phyloP scores from a whole-genome alignment of 2,888 invertebrate species.

The Sarcophaga variegata region DNA sequence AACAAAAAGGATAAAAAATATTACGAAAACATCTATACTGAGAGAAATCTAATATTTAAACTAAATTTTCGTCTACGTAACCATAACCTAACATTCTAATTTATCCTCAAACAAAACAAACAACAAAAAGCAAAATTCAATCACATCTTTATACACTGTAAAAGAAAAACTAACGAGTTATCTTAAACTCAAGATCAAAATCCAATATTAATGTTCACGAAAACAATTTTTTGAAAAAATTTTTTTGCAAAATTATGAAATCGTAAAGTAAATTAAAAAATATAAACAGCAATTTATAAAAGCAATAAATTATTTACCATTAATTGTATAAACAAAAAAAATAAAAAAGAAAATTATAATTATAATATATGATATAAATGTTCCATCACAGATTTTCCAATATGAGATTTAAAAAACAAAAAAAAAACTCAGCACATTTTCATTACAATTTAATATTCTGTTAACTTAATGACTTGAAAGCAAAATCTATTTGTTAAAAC shows the following conservation, averaged over 20 bases:
- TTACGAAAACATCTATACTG: slow-evolving; percentile 13
- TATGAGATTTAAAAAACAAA: neutral
- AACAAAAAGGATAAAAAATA: slow-evolving; percentile 11
- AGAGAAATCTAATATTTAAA: slow-evolving; percentile 4
- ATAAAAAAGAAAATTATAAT: slow-evolving; percentile 31
- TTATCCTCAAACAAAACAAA: neutral
- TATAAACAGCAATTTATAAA: slow-evolving; percentile 62
- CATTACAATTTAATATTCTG: slow-evolving; percentile 19
- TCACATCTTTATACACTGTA: slow-evolving; percentile 23
- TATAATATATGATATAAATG: slow-evolving; percentile 29
- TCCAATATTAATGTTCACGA: slow-evolving; percentile 18
- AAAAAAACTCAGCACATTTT: slow-evolving; percentile 41
- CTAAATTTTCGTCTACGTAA: slow-evolving; percentile 1
- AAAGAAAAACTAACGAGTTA: slow-evolving; percentile 1
- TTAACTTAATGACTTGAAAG: slow-evolving; percentile 20
- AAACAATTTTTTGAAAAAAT: slow-evolving; percentile 16
- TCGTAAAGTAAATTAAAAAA: slow-evolving; percentile 54
- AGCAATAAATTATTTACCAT: slow-evolving; percentile 62
- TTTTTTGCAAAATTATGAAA: slow-evolving; percentile 26
- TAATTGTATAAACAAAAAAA: slow-evolving; percentile 19
- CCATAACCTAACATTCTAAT: neutral
- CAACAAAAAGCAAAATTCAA: slow-evolving; percentile 18
- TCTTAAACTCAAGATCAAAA: neutral
- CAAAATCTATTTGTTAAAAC: slow-evolving; percentile 44
- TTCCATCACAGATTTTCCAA: slow-evolving; percentile 46